Evolutionary conservation across 2,113 vertebrate genomes (phyloP).

Genomic region (Amblyopsis rosae): DNA sequence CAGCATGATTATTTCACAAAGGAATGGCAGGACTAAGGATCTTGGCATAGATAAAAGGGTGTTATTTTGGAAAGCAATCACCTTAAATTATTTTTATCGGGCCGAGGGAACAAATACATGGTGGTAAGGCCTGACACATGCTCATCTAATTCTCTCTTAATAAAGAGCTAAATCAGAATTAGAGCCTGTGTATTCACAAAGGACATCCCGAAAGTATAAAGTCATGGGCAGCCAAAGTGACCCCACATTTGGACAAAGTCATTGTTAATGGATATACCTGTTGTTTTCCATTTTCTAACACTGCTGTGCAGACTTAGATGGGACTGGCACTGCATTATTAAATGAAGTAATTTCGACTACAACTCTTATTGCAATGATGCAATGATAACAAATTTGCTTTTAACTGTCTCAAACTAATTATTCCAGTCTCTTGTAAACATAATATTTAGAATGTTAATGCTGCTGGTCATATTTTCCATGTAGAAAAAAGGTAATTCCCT

Average conservation of each 20-base stretch:
- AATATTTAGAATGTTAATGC: slow-evolving; percentile 56
- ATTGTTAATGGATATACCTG: too few relatives aligned
- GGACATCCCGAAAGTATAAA: too few relatives aligned
- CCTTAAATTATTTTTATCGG: neutral
- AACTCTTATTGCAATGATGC: slow-evolving; percentile 52
- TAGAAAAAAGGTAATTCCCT: slow-evolving; percentile 39
- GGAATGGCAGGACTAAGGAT: neutral
- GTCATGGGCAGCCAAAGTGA: too few relatives aligned
- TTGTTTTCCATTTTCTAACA: too few relatives aligned
- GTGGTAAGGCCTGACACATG: slow-evolving; percentile 8
- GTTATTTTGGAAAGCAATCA: neutral
- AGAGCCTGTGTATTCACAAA: slow-evolving; percentile 9
- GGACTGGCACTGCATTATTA: slow-evolving; percentile 49
- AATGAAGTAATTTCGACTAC: slow-evolving; percentile 23
- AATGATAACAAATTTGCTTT: slow-evolving; percentile 53
- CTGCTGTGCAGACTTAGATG: too few relatives aligned
- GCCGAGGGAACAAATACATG: neutral
- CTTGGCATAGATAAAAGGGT: neutral
- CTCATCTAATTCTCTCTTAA: neutral
- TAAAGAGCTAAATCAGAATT: neutral
- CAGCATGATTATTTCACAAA: neutral
- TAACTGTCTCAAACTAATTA: slow-evolving; percentile 54
- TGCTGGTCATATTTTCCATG: slow-evolving; percentile 47
- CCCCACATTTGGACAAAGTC: too few relatives aligned
- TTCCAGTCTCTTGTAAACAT: slow-evolving; percentile 54